A percentile compares a stretch with the other conserved stretches of the same genome.
These are phyloP conservation scores for Epizoanthus illoricatus DNA, from an alignment of 92 coral and sea anemone genomes.

Conservation along the genomic window DNA sequence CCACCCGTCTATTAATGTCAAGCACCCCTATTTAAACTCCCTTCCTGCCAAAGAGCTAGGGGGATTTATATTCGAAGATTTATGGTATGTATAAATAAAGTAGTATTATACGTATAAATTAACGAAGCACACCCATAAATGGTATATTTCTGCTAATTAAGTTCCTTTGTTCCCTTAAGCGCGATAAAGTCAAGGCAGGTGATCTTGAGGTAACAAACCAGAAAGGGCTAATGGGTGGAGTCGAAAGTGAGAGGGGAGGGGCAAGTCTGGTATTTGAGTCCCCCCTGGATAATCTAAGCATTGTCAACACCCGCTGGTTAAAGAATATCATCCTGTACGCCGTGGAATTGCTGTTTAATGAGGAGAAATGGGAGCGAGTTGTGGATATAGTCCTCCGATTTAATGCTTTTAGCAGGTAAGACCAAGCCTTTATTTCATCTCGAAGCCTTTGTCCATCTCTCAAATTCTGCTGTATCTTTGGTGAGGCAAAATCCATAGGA, in stretches of 20 bases:
- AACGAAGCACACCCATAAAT: too few species aligned
- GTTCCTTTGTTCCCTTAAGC: conserved; percentile 36
- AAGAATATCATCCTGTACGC: conserved; percentile 75
- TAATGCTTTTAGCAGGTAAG: conserved; percentile 87
- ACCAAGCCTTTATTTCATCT: not conserved
- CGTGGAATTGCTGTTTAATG: conserved; percentile 85
- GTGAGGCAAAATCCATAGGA: too few species aligned
- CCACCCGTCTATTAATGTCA: too few species aligned
- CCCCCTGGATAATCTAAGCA: conserved; percentile 77
- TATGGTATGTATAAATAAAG: too few species aligned
- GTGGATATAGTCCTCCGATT: conserved; percentile 78
- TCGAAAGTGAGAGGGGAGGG: conserved; percentile 94
- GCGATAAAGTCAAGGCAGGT: conserved; percentile 73
- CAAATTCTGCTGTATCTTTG: too few species aligned
- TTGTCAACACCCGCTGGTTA: conserved; percentile 85
- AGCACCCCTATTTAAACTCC: too few species aligned
- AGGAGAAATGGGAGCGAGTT: conserved; percentile 90
- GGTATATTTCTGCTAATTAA: not conserved
- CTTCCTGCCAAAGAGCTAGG: too few species aligned
- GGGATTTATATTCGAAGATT: too few species aligned
- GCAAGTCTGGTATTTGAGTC: conserved; percentile 83
- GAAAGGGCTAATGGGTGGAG: conserved; percentile 83
- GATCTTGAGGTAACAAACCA: conserved; percentile 64
- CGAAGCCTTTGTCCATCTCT: not conserved
- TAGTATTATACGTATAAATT: too few species aligned